These are phyloP conservation scores for Euphonia xanthogaster DNA, from an alignment of 2,797 vertebrate species.

Conservation along the genomic window DNA sequence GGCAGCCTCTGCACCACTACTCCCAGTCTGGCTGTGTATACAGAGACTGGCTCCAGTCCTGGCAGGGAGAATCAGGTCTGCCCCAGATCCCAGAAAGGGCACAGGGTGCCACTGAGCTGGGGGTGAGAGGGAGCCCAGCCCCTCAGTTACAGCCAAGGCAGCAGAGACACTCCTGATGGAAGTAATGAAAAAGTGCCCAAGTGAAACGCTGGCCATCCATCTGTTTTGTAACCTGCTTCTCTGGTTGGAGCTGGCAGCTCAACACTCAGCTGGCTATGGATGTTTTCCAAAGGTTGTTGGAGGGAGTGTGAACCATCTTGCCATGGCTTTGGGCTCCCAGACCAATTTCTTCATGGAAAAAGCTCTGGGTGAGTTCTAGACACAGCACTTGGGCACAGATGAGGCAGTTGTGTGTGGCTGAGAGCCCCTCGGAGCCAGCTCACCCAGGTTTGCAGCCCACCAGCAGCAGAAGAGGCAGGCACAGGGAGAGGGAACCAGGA, in stretches of 20 bases:
- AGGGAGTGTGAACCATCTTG: neutral
- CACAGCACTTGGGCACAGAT: neutral
- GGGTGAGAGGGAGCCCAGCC: neutral
- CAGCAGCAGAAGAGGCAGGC: neutral
- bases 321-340: conserved; percentile 16
- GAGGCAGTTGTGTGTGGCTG: fast-evolving
- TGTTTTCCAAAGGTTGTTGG: conserved; percentile 43
- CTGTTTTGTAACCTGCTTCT: conserved; percentile 68
- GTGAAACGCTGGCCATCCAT: conserved; percentile 64
- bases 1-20: neutral
- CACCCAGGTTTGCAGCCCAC: neutral
- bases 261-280: neutral
- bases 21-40: neutral
- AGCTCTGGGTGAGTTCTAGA: conserved; percentile 31
- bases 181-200: neutral
- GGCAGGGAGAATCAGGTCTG: neutral
- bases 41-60: neutral
- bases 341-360: conserved; percentile 43
- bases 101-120: fast-evolving
- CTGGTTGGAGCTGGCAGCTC: conserved; percentile 55
- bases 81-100: neutral
- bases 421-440: fast-evolving
- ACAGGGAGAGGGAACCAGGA: neutral
- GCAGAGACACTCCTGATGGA: neutral
- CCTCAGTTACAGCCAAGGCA: neutral